A percentile compares a stretch with the other conserved stretches of the same genome.
phyloP scores from a whole-genome alignment of 2,888 invertebrate genomes.

The Andrena praecox region DNA sequence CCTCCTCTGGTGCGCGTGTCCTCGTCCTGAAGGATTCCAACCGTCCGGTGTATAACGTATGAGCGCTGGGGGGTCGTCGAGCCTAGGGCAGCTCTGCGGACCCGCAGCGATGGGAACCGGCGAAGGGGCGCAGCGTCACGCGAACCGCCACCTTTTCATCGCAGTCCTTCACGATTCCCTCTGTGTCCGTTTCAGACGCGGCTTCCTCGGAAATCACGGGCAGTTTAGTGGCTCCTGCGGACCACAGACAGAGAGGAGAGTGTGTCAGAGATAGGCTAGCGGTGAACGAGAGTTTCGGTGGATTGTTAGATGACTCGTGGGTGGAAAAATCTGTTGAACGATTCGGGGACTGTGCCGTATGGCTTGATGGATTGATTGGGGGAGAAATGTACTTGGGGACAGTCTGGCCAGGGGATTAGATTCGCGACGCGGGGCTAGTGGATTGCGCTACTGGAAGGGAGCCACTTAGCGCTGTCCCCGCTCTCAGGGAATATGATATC shows the following conservation, averaged over 20 bases:
- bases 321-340: too few species aligned
- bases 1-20: constrained; percentile 73
- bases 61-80: constrained; percentile 21
- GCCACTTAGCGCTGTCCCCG: background rate
- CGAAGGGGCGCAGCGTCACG: constrained; percentile 69
- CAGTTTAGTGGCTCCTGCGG: too few species aligned
- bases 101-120: constrained; percentile 27
- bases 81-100: background rate
- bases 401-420: constrained; percentile 22
- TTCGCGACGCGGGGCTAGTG: background rate
- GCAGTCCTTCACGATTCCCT: constrained; percentile 10
- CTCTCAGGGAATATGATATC: background rate
- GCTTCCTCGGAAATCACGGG: background rate
- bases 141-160: constrained; percentile 62
- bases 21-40: constrained; percentile 69
- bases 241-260: too few species aligned
- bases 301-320: too few species aligned
- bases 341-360: background rate
- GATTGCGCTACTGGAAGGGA: constrained; percentile 1
- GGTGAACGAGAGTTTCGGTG: too few species aligned
- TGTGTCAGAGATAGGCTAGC: too few species aligned
- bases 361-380: constrained; percentile 45
- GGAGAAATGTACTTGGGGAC: background rate
- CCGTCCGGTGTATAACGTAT: constrained; percentile 34
- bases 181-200: background rate